A percentile compares a stretch with the other conserved stretches of the same genome.
Conservation (phyloP, 1,140 invertebrate genomes). For the Spodoptera litura region DNA sequence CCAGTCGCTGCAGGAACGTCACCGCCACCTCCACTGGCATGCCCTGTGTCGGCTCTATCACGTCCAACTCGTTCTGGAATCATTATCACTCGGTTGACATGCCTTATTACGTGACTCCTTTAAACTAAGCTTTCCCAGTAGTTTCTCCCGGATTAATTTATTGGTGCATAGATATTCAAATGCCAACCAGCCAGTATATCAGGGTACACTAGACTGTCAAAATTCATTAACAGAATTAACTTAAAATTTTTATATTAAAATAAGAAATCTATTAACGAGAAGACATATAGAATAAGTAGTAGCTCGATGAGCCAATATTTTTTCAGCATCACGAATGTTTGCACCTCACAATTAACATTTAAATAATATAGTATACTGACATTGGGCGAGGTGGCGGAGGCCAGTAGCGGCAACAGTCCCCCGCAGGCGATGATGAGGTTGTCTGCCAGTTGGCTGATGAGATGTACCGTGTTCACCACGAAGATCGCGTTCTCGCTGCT, state of each 20-base stretch:
- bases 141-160: too few species aligned
- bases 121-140: not conserved
- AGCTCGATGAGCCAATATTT: too few species aligned
- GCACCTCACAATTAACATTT: too few species aligned
- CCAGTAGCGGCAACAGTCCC: conserved; percentile 97
- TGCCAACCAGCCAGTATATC: too few species aligned
- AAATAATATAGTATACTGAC: conserved; percentile 87
- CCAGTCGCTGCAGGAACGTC: conserved; percentile 97
- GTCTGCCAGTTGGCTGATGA: conserved; percentile 99
- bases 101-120: too few species aligned
- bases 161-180: too few species aligned
- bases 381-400: conserved; percentile 99
- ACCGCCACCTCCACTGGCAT: conserved; percentile 99
- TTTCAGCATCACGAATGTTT: too few species aligned
- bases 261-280: too few species aligned
- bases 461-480: conserved; percentile 99
- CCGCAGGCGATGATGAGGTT: conserved; percentile 99
- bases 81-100: not conserved
- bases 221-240: too few species aligned
- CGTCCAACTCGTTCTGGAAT: conserved; percentile 97
- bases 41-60: conserved; percentile 99
- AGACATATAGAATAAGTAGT: too few species aligned
- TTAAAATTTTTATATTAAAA: too few species aligned
- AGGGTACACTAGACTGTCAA: too few species aligned
- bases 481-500: conserved; percentile 99